A percentile compares a stretch with the other conserved stretches of the same genome.
These are phyloP conservation scores for Bagarius yarrelli DNA, from an alignment of 2,113 vertebrate species.

Conservation along the genomic window DNA sequence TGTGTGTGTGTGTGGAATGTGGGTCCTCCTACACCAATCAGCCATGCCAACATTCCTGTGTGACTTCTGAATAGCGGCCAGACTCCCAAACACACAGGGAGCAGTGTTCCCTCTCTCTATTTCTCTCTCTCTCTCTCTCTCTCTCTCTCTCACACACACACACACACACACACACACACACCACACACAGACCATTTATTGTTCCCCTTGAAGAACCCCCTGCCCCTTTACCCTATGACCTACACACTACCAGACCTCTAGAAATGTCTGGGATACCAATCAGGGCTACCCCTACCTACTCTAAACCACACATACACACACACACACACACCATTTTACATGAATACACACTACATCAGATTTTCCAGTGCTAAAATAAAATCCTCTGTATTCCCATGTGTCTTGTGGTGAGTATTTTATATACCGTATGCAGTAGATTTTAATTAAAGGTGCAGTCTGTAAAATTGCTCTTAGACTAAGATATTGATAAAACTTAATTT, in stretches of 20 bases:
- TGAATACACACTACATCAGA: background rate
- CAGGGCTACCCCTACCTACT: conserved; percentile 16
- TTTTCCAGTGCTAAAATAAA: background rate
- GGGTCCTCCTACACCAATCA: conserved; percentile 63
- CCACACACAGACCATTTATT: conserved; percentile 46
- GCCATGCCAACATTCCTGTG: conserved; percentile 68
- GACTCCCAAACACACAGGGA: conserved; percentile 56
- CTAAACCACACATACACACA: conserved; percentile 1
- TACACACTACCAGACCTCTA: conserved; percentile 35
- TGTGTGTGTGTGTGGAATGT: conserved; percentile 71
- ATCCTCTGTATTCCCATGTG: background rate
- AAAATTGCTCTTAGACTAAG: background rate
- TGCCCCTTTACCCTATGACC: conserved; percentile 41
- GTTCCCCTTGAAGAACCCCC: conserved; percentile 21
- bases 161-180: conserved; percentile 23
- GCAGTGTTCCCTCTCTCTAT: conserved; percentile 34
- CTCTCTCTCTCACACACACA: conserved; percentile 13
- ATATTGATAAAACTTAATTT: background rate
- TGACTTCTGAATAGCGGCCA: conserved; percentile 63
- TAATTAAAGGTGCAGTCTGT: background rate
- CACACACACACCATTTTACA: background rate
- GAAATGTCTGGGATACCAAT: conserved; percentile 43
- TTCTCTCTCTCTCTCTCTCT: conserved; percentile 62
- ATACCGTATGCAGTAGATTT: background rate
- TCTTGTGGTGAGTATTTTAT: background rate